Base-by-base conservation (phyloP, 1,140 invertebrate genomes). In the Aethina tumida region DNA sequence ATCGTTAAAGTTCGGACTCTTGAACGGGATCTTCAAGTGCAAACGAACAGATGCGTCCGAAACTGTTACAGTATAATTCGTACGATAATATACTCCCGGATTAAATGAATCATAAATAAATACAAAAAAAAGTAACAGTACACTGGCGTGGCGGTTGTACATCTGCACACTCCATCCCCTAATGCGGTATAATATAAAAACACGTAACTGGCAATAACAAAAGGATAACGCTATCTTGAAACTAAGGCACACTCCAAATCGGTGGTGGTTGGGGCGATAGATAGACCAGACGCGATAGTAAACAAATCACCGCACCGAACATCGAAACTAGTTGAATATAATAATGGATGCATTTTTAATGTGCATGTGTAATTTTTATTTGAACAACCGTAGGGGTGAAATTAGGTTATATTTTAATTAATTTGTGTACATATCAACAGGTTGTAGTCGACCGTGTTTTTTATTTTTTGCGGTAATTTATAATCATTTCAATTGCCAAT, bases 391-490 rank as follows among this genome's bases (percentile, higher is more conserved):
- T 14, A 20, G 20, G 28, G 19, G 27, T 12, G 37, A 40, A 44
- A 44, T 44, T 39, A 44, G 42, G 42, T 44, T 44, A 44, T 44
- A 39, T 44, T 39, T 43, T 40, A 43, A 47, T 43, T 47, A 40
- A 38, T 36, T 33, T 47, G 16, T 15, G 29, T 25, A 25, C n/a
- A n/a, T n/a, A 35, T 43, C 45, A 47, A 47, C 45, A 47, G 45
- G 40, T 47, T 22, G 20, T 16, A 25, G 8, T 39, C 28, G 41
- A 37, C 31, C 26, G 16, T 17, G 29, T 37, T 38, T 47, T 42
- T 43, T 26, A 43, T 37, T 47, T 43, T 42, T 42, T 36, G 16
- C 12, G 15, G 34, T 36, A 19, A 42, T 37, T 33, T 36, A 42
- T 36, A 42, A 31, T 21, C 17, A 21, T 31, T 31, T 13, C 7